phyloP scores from a whole-genome alignment of 2,888 invertebrate species.

The Odontomyia ornata region DNA sequence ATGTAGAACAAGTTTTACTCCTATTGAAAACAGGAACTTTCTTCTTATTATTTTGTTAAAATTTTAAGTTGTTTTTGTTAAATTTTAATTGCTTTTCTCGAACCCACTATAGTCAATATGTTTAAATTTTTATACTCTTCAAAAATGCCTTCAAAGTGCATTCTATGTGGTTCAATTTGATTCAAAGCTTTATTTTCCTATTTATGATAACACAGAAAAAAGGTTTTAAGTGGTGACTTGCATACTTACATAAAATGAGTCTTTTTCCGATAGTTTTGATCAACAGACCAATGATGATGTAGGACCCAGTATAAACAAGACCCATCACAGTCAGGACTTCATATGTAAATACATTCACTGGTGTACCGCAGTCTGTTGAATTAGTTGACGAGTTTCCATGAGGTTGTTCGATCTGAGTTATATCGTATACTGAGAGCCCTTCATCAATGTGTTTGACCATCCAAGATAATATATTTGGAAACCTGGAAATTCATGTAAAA shows the following conservation, averaged over 20 bases:
- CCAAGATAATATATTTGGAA: constrained; percentile 60
- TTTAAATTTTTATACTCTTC: too few species aligned
- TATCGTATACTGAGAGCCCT: constrained; percentile 59
- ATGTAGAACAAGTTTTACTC: too few species aligned
- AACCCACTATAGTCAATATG: too few species aligned
- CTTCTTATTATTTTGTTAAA: too few species aligned
- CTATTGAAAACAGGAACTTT: too few species aligned
- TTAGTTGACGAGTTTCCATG: constrained; percentile 52
- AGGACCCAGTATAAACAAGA: constrained; percentile 71
- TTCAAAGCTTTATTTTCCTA: too few species aligned
- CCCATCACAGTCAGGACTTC: constrained; percentile 74
- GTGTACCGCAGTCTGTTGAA: constrained; percentile 64
- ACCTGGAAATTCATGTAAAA: constrained; percentile 52
- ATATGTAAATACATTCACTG: constrained; percentile 71
- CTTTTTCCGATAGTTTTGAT: constrained; percentile 70
- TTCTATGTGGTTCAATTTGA: too few species aligned
- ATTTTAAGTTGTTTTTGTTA: too few species aligned
- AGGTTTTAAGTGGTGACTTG: too few species aligned
- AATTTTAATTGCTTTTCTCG: too few species aligned
- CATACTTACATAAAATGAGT: constrained; percentile 63
- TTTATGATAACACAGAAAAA: too few species aligned
- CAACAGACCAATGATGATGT: constrained; percentile 71
- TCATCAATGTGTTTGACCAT: constrained; percentile 61
- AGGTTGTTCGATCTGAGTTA: constrained; percentile 26
- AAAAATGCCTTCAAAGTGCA: too few species aligned